Evolutionary conservation across 2,888 invertebrate species (phyloP).

Genomic region (Geophilus truncorum): DNA sequence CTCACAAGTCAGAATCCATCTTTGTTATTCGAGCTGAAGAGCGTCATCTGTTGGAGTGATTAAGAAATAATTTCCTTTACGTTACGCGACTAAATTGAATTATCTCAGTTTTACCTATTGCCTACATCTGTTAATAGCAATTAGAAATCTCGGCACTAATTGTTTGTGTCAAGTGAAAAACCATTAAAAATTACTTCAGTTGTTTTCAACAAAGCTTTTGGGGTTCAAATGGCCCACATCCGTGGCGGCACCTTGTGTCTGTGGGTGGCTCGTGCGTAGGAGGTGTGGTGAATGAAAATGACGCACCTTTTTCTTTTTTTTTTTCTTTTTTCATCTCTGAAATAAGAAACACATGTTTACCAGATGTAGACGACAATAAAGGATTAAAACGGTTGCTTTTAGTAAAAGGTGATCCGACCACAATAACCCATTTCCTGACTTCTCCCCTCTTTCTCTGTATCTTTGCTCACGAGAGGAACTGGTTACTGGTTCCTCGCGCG

Average conservation of each 20-base stretch:
- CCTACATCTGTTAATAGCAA: constrained; percentile 3
- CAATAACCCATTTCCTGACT: constrained; percentile 15
- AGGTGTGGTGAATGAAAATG: neutral
- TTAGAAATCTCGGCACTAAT: neutral
- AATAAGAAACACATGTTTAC: neutral
- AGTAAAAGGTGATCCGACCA: neutral
- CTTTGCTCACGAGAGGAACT: too few species aligned
- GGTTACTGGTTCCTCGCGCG: neutral
- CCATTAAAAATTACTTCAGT: neutral
- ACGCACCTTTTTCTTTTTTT: neutral
- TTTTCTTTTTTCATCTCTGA: neutral
- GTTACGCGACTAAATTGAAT: neutral
- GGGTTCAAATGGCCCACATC: neutral
- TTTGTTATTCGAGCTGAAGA: neutral
- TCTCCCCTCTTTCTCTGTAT: neutral
- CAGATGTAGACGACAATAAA: constrained; percentile 10
- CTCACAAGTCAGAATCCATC: neutral
- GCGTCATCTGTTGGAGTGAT: constrained; percentile 17
- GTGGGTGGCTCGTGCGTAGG: neutral
- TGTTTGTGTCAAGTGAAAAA: neutral
- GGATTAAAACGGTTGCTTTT: neutral
- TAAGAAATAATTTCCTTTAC: neutral
- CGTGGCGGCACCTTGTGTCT: neutral
- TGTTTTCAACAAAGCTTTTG: neutral
- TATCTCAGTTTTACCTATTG: neutral